Percentiles rank a stretch among this genome's conserved stretches.
These are phyloP conservation scores for Neosilurus mollespiculum DNA, from an alignment of 2,797 vertebrate species.

Conservation along the genomic window DNA sequence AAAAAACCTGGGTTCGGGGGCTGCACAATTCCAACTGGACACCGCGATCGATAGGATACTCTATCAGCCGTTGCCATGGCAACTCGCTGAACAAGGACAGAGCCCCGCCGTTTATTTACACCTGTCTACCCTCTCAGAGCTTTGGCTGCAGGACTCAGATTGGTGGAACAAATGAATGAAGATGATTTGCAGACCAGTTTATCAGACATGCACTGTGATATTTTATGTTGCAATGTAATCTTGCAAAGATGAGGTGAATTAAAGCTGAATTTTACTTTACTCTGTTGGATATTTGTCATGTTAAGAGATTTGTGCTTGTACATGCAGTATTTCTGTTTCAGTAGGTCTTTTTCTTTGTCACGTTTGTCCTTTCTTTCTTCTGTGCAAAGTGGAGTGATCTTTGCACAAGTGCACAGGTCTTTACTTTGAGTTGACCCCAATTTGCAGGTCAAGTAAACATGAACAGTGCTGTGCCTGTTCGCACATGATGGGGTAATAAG, in stretches of 20 bases:
- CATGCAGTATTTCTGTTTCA: neutral
- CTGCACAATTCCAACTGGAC: slow-evolving; percentile 76
- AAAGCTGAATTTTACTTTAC: slow-evolving; percentile 25
- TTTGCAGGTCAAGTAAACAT: slow-evolving; percentile 74
- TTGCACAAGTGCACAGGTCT: slow-evolving; percentile 55
- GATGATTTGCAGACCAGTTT: slow-evolving; percentile 29
- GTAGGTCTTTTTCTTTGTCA: neutral
- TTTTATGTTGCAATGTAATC: slow-evolving; percentile 24
- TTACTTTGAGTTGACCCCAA: slow-evolving; percentile 74
- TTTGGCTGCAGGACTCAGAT: slow-evolving; percentile 53
- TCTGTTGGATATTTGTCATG: neutral
- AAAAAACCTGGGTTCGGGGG: slow-evolving; percentile 78
- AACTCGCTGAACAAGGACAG: slow-evolving; percentile 78
- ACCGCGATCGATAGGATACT: slow-evolving; percentile 81
- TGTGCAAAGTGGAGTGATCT: slow-evolving; percentile 35
- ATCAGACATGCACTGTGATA: slow-evolving; percentile 18
- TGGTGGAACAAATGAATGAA: slow-evolving; percentile 64
- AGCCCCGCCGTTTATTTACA: slow-evolving; percentile 78
- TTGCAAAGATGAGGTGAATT: neutral
- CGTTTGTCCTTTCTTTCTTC: slow-evolving; percentile 27
- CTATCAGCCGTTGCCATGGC: slow-evolving; percentile 83
- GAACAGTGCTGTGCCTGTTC: slow-evolving; percentile 70
- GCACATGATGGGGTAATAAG: slow-evolving; percentile 58
- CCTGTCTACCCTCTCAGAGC: slow-evolving; percentile 72
- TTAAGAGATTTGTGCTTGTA: neutral